A percentile compares a stretch with the other conserved stretches of the same genome.
Evolutionary conservation across 2,113 vertebrate genomes (phyloP).

Genomic region (Merops nubicus): DNA sequence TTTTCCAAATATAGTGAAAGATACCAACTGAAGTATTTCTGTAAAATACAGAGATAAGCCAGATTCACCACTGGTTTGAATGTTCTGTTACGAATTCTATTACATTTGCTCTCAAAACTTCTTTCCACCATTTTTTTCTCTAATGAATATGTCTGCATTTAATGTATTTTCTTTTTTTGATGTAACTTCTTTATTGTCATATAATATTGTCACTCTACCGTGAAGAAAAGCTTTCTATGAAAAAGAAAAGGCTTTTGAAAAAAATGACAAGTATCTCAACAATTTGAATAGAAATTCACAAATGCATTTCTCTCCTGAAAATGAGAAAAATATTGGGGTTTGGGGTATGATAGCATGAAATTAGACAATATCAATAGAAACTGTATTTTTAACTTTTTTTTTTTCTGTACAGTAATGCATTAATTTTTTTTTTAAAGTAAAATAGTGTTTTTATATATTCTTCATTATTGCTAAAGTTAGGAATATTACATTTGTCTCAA

Average conservation of each 20-base stretch:
- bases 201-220: background rate
- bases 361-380: background rate
- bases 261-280: background rate
- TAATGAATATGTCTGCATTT: background rate
- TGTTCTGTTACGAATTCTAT: background rate
- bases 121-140: background rate
- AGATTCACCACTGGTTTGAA: conserved; percentile 11
- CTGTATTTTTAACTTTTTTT: background rate
- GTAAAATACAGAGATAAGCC: background rate
- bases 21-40: conserved; percentile 8
- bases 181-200: background rate
- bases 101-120: background rate
- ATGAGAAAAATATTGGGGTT: background rate
- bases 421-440: background rate
- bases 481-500: background rate
- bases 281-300: background rate
- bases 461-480: background rate
- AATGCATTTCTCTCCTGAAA: background rate
- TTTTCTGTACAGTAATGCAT: background rate
- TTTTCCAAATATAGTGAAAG: conserved; percentile 53
- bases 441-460: background rate
- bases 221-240: background rate
- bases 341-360: background rate
- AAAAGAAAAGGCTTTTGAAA: background rate
- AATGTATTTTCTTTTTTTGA: background rate